These are phyloP conservation scores for Oceanites oceanicus DNA, from an alignment of 2,113 vertebrate species.

Conservation along the genomic window DNA sequence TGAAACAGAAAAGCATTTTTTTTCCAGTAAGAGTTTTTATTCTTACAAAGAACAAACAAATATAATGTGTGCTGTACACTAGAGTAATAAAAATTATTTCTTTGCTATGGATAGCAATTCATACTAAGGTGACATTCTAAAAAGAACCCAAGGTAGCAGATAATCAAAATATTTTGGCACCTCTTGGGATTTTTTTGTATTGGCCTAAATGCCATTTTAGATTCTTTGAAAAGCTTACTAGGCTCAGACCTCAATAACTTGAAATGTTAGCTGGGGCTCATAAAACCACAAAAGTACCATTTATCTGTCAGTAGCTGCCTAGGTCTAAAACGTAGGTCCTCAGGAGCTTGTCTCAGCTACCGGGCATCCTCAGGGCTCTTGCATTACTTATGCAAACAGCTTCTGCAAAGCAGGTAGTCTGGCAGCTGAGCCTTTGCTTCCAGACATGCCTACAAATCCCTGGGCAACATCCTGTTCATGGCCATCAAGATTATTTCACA, in stretches of 20 bases:
- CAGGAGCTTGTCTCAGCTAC: background rate
- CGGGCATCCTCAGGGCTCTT: background rate
- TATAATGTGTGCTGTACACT: background rate
- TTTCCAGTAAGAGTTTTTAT: background rate
- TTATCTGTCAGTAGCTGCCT: background rate
- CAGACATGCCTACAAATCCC: background rate
- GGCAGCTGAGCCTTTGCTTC: background rate
- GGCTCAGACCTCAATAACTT: background rate
- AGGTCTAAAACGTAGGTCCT: background rate
- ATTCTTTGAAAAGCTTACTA: background rate
- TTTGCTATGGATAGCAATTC: background rate
- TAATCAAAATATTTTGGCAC: slow-evolving; percentile 30
- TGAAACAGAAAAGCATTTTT: background rate
- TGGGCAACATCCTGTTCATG: background rate
- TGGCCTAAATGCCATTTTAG: background rate
- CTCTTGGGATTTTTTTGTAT: background rate
- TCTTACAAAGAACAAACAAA: background rate
- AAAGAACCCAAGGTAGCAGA: background rate
- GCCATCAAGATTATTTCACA: background rate
- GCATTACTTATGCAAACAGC: background rate
- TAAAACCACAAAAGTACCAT: background rate
- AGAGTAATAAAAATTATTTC: background rate
- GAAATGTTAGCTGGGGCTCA: background rate
- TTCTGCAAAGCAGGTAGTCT: background rate
- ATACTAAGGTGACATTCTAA: background rate